Evolutionary conservation across 2,888 invertebrate genomes (phyloP).

Genomic region (Drosophila helvetica): DNA sequence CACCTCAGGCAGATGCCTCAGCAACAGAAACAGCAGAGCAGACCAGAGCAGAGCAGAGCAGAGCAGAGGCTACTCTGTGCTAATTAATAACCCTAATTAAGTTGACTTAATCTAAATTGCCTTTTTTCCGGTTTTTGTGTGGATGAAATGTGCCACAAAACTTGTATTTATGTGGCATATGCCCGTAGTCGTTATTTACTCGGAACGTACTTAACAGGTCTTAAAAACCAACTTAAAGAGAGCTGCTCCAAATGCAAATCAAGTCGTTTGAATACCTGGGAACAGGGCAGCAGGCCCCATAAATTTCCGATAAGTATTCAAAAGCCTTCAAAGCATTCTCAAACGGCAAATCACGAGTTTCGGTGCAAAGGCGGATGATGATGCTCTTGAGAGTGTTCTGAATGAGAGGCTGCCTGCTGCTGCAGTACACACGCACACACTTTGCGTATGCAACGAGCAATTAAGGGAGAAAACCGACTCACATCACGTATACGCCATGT

Average conservation of each 20-base stretch:
- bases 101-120: conserved; percentile 39
- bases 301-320: conserved; percentile 35
- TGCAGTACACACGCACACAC: conserved; percentile 16
- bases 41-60: conserved; percentile 18
- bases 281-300: conserved; percentile 1
- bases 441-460: conserved; percentile 56
- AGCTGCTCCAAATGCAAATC: conserved; percentile 27
- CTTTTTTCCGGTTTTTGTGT: conserved; percentile 19
- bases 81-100: conserved; percentile 47
- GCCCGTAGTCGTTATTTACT: not conserved
- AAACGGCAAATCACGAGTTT: conserved; percentile 26
- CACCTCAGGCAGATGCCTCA: conserved; percentile 11
- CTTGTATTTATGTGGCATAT: conserved; percentile 31
- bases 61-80: conserved; percentile 30
- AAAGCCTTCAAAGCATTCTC: conserved; percentile 33
- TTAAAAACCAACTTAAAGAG: conserved; percentile 26
- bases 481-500: conserved; percentile 77
- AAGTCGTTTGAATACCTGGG: not conserved
- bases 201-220: conserved; percentile 20
- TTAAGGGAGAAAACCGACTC: conserved; percentile 50
- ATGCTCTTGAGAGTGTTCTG: conserved; percentile 13
- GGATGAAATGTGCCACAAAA: conserved; percentile 25
- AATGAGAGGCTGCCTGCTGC: conserved; percentile 1
- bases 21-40: conserved; percentile 1
- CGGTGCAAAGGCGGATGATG: not conserved